A percentile compares a stretch with the other conserved stretches of the same genome.
Conservation (phyloP, 1,140 invertebrate species). For the Drosophila obscura region DNA sequence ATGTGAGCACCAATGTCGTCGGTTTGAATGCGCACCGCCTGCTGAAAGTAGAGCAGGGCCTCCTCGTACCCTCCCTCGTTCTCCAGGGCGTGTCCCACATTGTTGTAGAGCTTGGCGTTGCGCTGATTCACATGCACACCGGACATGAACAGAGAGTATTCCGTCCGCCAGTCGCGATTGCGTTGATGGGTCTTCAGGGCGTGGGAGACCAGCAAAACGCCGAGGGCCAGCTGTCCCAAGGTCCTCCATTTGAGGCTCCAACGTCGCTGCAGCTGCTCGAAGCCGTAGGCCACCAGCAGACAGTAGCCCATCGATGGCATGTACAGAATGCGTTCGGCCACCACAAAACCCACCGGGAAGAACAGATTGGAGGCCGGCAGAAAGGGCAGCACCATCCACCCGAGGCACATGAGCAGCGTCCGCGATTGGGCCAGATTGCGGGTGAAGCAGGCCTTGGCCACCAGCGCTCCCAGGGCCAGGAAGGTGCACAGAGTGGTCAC, state of each 20-base stretch:
- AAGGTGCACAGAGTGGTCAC: conserved; percentile 92
- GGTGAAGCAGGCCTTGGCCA: conserved; percentile 56
- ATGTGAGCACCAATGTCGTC: conserved; percentile 98
- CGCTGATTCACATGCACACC: conserved; percentile 94
- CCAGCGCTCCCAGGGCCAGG: conserved; percentile 85
- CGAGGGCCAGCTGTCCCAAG: conserved; percentile 85
- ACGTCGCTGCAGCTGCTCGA: conserved; percentile 81
- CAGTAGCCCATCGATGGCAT: conserved; percentile 99
- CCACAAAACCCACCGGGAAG: conserved; percentile 98
- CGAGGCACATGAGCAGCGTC: conserved; percentile 92
- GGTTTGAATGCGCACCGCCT: conserved; percentile 95
- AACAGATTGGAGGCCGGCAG: conserved; percentile 98
- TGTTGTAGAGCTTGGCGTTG: conserved; percentile 98
- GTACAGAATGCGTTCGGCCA: conserved; percentile 97
- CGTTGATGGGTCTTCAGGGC: conserved; percentile 92
- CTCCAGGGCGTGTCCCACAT: conserved; percentile 97
- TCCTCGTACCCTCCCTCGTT: conserved; percentile 92
- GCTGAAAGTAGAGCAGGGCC: conserved; percentile 95
- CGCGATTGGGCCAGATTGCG: conserved; percentile 85
- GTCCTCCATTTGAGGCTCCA: conserved; percentile 42
- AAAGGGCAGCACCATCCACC: conserved; percentile 95
- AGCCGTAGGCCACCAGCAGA: conserved; percentile 94
- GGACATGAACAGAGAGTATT: conserved; percentile 96
- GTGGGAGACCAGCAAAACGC: conserved; percentile 89
- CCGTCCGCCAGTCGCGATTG: conserved; percentile 96